Conservation (phyloP, 2,888 invertebrate genomes). For the Heteromyza rotundicornis region DNA sequence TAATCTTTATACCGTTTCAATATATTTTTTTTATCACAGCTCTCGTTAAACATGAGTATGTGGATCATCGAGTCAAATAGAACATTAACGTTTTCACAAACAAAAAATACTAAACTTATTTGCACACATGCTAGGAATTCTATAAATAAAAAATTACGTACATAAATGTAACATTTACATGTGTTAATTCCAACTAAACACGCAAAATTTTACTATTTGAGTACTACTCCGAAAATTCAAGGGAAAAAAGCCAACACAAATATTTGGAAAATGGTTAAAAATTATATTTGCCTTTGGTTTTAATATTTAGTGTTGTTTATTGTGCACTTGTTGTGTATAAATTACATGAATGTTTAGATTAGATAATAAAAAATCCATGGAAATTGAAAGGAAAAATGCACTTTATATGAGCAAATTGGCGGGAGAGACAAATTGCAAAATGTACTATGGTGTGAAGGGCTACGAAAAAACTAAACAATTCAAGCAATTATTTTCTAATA, state of each 20-base stretch:
- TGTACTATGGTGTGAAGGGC: conserved; percentile 36
- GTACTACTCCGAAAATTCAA: conserved; percentile 19
- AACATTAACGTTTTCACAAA: neutral
- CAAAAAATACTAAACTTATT: conserved; percentile 40
- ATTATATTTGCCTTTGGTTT: conserved; percentile 18
- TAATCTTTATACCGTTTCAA: too few species aligned
- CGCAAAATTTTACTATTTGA: conserved; percentile 31
- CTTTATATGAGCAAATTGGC: conserved; percentile 7
- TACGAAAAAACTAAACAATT: conserved; percentile 31
- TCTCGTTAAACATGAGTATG: too few species aligned
- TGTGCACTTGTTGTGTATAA: conserved; percentile 51
- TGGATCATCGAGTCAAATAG: too few species aligned
- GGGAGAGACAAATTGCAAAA: conserved; percentile 13
- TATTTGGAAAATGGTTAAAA: conserved; percentile 25
- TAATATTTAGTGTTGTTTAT: conserved; percentile 42
- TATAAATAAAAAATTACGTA: conserved; percentile 23
- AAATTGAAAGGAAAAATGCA: neutral
- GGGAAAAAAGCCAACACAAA: conserved; percentile 8
- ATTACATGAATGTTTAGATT: conserved; percentile 22
- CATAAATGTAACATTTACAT: conserved; percentile 8
- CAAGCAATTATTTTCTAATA: too few species aligned
- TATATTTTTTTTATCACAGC: too few species aligned
- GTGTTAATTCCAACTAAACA: conserved; percentile 22
- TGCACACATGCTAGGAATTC: conserved; percentile 52
- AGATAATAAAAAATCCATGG: conserved; percentile 28